Base-by-base conservation (phyloP, 2,888 invertebrate genomes). In the Clepsis dumicolana region DNA sequence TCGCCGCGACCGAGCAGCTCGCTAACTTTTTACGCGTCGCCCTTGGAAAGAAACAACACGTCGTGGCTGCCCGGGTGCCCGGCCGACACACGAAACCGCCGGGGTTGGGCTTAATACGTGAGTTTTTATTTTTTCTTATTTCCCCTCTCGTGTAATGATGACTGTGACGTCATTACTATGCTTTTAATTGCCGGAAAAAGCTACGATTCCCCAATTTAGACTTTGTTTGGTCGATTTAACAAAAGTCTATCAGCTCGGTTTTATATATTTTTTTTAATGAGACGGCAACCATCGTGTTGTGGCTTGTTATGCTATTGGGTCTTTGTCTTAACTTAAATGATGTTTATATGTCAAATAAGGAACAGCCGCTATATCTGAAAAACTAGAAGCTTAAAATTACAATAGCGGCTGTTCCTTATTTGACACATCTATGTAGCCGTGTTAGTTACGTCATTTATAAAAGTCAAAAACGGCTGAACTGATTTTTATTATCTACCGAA, bases 111-210 rank as follows among this genome's bases (percentile, higher is more conserved):
- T 41, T 63, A 41, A 53, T 53, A 21, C 53, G 53, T 21, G 53
- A 41, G 53, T 41, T 63, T 63, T 54, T 63, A 63, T 61, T 50
- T 32, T 18, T 27, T 50, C n/a, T n/a, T 48, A 29, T 18, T 44
- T 44, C 44, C 44, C 41, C 41, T 41, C 41, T 53, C 53, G 35
- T 53, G 12, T 62, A 52, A 62, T 53, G 35, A 62, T 35, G 25
- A 35, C 52, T 1, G 35, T 14, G 35, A 24, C 62, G 62, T 53
- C n/a, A 63, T 53, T 53, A 16, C 21, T 38, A 14, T n/a, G 25
- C 35, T 38, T 27, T 63, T 63, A 62, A 63, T 63, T 53, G 18
- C n/a, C 10, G 25, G 12, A 62, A 52, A 48, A 27, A 41, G 18
- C 29, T 27, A 52, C 27, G n/a, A n/a, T 21, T 56, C 16, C 27